Evolutionary conservation across 1,140 invertebrate species (phyloP).

Genomic region (Aphidius gifuensis): DNA sequence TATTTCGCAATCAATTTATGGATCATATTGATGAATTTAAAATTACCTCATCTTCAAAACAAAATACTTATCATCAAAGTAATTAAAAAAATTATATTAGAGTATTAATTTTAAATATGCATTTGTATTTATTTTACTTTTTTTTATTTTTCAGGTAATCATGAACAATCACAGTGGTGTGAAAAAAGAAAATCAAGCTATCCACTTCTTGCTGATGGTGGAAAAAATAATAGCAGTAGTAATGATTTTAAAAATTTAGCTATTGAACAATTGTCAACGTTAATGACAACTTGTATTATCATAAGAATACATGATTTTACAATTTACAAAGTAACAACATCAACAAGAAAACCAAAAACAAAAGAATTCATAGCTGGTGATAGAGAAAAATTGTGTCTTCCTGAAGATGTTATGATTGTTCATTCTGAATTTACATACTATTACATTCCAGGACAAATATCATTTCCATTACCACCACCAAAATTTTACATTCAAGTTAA

Average conservation of each 20-base stretch:
- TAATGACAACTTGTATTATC: constrained; percentile 90
- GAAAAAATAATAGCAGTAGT: constrained; percentile 39
- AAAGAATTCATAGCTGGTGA: constrained; percentile 84
- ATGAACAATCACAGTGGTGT: not conserved
- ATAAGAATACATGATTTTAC: constrained; percentile 86
- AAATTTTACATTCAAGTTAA: constrained; percentile 89
- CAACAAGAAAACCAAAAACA: constrained; percentile 65
- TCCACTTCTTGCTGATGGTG: constrained; percentile 33
- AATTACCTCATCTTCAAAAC: constrained; percentile 59
- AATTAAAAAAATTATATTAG: constrained; percentile 1
- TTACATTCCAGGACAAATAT: constrained; percentile 91
- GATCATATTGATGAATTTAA: constrained; percentile 63
- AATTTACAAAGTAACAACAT: constrained; percentile 78
- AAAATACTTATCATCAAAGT: constrained; percentile 44
- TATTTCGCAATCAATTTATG: constrained; percentile 66
- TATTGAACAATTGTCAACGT: constrained; percentile 72
- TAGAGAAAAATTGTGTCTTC: constrained; percentile 77
- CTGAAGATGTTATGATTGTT: constrained; percentile 82
- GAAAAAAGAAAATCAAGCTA: constrained; percentile 4
- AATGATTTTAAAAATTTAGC: constrained; percentile 67
- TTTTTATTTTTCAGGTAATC: not conserved
- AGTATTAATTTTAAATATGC: not conserved
- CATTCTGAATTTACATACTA: constrained; percentile 96
- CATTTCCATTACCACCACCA: constrained; percentile 86
- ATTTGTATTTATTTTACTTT: constrained; percentile 18